A percentile compares a stretch with the other conserved stretches of the same genome.
These are phyloP conservation scores for Leptinotarsa peninsularis DNA, from an alignment of 2,888 invertebrate genomes.

Conservation along the genomic window DNA sequence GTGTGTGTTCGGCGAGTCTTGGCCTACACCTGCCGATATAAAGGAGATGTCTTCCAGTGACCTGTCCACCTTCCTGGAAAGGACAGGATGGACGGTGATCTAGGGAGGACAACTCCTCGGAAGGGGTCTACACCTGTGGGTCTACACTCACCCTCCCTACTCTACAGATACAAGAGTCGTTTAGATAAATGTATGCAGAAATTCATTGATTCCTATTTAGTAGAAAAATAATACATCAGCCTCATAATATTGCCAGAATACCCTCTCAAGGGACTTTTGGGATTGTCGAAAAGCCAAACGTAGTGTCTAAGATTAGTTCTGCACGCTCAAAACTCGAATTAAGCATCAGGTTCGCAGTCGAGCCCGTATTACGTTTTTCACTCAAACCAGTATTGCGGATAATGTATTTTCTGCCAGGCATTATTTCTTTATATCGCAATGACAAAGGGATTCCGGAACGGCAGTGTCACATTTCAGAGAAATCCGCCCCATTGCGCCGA, in stretches of 20 bases:
- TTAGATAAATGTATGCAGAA: background rate
- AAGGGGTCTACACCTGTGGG: no score
- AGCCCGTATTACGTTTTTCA: background rate
- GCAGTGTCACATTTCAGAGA: constrained; percentile 3
- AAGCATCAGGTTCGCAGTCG: background rate
- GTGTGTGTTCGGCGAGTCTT: no score
- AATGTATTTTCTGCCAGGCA: constrained; percentile 2
- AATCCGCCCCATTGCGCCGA: background rate
- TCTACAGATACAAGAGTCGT: no score
- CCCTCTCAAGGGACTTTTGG: no score
- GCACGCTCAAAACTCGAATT: background rate
- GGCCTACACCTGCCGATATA: no score
- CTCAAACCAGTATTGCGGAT: background rate
- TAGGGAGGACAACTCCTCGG: no score
- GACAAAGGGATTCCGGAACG: background rate
- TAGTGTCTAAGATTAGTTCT: background rate
- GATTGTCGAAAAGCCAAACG: no score
- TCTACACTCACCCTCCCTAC: no score
- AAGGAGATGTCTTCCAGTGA: no score
- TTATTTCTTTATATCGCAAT: background rate
- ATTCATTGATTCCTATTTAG: background rate
- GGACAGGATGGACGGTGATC: no score
- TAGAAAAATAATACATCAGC: background rate
- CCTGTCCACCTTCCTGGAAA: no score
- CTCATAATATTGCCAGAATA: no score